Conservation (phyloP, 1,140 invertebrate species). For the Copidosoma floridanum region DNA sequence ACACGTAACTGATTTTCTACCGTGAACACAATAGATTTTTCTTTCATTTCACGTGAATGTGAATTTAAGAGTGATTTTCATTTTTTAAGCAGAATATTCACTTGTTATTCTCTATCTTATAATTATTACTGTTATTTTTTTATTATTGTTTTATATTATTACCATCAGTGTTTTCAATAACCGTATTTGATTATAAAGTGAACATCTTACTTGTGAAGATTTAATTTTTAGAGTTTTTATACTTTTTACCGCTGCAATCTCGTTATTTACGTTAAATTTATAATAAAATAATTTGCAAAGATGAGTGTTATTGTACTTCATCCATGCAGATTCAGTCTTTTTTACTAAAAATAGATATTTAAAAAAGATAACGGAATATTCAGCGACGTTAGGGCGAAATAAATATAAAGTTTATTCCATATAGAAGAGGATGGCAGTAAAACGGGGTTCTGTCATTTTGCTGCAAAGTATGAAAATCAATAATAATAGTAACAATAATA, state of each 20-base stretch:
- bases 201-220: background rate
- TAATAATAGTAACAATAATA: conserved; percentile 19
- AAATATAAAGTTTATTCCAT: too few relatives aligned
- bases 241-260: background rate
- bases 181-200: conserved; percentile 1
- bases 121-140: conserved; percentile 18
- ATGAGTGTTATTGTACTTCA: conserved; percentile 40
- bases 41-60: background rate
- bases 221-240: background rate
- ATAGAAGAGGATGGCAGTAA: too few relatives aligned
- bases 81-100: background rate
- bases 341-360: conserved; percentile 45
- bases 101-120: conserved; percentile 1
- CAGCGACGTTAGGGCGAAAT: too few relatives aligned
- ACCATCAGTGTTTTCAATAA: conserved; percentile 13
- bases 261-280: conserved; percentile 1
- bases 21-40: conserved; percentile 21
- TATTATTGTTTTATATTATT: conserved; percentile 13
- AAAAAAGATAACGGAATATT: conserved; percentile 29
- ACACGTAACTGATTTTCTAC: background rate
- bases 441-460: background rate
- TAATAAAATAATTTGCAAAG: conserved; percentile 13
- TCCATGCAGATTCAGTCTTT: conserved; percentile 50
- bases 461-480: background rate
- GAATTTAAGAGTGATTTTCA: background rate